Base-by-base conservation (phyloP, 2,113 vertebrate species). In the Nymphicus hollandicus region DNA sequence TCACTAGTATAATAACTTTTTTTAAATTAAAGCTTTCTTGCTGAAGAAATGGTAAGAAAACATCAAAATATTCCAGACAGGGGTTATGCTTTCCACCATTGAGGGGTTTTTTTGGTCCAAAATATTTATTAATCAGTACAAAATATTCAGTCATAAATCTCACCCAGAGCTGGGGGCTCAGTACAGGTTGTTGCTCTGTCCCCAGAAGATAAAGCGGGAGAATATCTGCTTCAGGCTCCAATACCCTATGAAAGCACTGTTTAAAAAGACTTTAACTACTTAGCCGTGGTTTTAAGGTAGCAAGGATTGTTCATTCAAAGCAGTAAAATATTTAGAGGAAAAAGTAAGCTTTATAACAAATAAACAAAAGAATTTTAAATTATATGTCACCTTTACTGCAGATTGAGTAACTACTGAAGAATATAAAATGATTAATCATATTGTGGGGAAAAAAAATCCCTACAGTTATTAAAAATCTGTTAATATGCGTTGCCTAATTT, bases 61-160 rank as follows among this genome's bases (percentile, higher is more conserved):
- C 35, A 76, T 78, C 44, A 81, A 95, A 81, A 89, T 65, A 56
- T 56, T 83, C 22, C 49, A 1, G 1, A 56, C 13, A 35, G 58
- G 52, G 17, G 27, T 88, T 81, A 22, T 72, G 6, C 27, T 70
- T 96, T 80, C 92, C 49, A 74, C 73, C 37, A 1, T 4, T 56
- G 44, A 9, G 6, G 8, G 0, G 1, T 7, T 28, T 66, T 81
- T 43, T 81, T 29, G 11, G 28, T 85, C 44, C 63, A 76, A 95
- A 94, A 79, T 85, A 88, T 84, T 88, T 88, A 63, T 39, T 89
- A 86, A 91, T 46, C 27, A n/a, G 35, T 53, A 35, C 49, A 74
- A 94, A 96, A 86, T 61, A 73, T 69, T 84, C 35, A 31, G 55
- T 73, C 53, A 58, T 86, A 47, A 89, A 85, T 85, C 79, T 74